phyloP scores from a whole-genome alignment of 92 coral and sea anemone species.

The Scolanthus callimorphus region DNA sequence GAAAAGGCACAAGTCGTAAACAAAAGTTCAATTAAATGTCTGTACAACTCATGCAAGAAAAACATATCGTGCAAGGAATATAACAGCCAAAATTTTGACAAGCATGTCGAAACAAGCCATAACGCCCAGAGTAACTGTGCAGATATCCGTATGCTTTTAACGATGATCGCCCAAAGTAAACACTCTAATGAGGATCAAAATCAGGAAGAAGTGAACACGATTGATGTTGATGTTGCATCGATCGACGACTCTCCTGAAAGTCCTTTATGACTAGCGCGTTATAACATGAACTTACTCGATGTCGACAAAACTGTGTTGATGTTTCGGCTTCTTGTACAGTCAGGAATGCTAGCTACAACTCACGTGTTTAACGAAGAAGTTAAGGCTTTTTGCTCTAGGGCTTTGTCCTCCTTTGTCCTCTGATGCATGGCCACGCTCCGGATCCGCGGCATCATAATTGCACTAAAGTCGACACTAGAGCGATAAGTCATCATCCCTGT shows the following conservation, averaged over 20 bases:
- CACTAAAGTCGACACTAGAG: no score
- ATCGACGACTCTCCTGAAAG: no score
- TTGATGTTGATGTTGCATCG: no score
- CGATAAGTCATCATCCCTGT: no score
- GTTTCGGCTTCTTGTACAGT: slow-evolving; percentile 34
- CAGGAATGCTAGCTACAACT: slow-evolving; percentile 23
- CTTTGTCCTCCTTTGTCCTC: slow-evolving; percentile 34
- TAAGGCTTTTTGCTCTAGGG: slow-evolving; percentile 40
- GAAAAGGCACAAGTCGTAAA: slow-evolving; percentile 38
- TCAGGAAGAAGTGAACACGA: no score
- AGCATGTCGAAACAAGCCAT: slow-evolving; percentile 38
- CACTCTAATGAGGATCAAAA: no score
- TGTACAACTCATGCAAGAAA: slow-evolving; percentile 30
- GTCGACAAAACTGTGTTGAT: slow-evolving; percentile 38
- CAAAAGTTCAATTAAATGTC: slow-evolving; percentile 31
- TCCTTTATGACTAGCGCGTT: slow-evolving; percentile 23
- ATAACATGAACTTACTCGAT: slow-evolving; percentile 26
- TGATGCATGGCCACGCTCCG: no score
- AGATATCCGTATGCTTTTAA: slow-evolving; percentile 28
- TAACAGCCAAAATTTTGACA: slow-evolving; percentile 49
- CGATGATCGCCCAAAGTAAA: slow-evolving; percentile 34
- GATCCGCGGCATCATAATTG: no score
- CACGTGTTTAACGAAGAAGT: slow-evolving; percentile 43
- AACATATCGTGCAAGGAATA: slow-evolving; percentile 38
- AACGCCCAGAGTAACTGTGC: slow-evolving; percentile 17